These are phyloP conservation scores for Eclectus roratus DNA, from an alignment of 2,113 vertebrate genomes.

Conservation along the genomic window DNA sequence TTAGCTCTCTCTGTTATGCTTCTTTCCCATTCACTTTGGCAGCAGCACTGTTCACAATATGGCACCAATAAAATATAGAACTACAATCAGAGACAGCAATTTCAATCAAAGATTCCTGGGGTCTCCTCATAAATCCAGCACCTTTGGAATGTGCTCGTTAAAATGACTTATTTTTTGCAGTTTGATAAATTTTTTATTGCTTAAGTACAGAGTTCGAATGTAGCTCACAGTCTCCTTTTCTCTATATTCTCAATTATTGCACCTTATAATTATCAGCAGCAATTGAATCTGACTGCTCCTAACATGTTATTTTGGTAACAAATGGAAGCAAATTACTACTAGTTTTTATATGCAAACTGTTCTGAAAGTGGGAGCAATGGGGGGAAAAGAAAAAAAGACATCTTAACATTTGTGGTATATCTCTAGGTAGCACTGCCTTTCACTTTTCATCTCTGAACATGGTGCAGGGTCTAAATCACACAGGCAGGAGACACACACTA, in stretches of 20 bases:
- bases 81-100: slow-evolving; percentile 69
- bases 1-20: slow-evolving; percentile 27
- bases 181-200: slow-evolving; percentile 72
- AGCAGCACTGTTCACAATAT: slow-evolving; percentile 62
- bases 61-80: slow-evolving; percentile 70
- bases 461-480: no score
- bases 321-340: slow-evolving; percentile 47
- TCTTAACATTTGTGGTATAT: neutral
- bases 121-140: slow-evolving; percentile 73
- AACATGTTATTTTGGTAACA: slow-evolving; percentile 57
- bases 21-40: slow-evolving; percentile 41
- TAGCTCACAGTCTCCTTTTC: slow-evolving; percentile 47
- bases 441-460: no score
- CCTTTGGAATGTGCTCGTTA: slow-evolving; percentile 73
- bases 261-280: slow-evolving; percentile 65
- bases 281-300: slow-evolving; percentile 45
- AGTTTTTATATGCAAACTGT: slow-evolving; percentile 30
- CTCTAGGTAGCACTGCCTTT: neutral
- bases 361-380: neutral
- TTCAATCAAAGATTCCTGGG: slow-evolving; percentile 69
- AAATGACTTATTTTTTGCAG: slow-evolving; percentile 67
- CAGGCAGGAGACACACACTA: no score
- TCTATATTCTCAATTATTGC: slow-evolving; percentile 45
- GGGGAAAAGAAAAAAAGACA: neutral
- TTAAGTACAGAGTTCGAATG: slow-evolving; percentile 66